Conservation (phyloP, 1,140 invertebrate species). For the Drosophila asahinai region DNA sequence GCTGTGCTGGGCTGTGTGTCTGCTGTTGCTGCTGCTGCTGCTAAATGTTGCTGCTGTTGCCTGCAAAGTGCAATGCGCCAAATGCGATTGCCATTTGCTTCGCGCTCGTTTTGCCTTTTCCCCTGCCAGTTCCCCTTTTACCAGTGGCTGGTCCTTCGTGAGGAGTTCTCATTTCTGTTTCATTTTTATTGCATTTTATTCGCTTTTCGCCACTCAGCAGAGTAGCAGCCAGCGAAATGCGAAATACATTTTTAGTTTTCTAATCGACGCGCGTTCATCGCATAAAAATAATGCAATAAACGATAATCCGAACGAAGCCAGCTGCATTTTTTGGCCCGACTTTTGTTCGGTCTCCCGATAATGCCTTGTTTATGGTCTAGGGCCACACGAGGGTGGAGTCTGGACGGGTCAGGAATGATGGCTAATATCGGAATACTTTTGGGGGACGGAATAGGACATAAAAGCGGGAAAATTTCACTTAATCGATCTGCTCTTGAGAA, state of each 20-base stretch:
- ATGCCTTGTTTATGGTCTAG: constrained; percentile 63
- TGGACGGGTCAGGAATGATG: constrained; percentile 12
- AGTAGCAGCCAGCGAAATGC: constrained; percentile 32
- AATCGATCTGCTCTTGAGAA: constrained; percentile 15
- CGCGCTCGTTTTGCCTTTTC: constrained; percentile 41
- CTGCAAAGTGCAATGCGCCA: constrained; percentile 73
- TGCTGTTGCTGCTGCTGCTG: constrained; percentile 30
- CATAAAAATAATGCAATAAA: constrained; percentile 84
- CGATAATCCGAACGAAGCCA: constrained; percentile 70
- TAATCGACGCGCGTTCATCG: constrained; percentile 83
- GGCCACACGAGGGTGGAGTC: constrained; percentile 1
- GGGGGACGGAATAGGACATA: neutral
- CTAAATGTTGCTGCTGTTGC: constrained; percentile 26
- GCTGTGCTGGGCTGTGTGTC: constrained; percentile 7
- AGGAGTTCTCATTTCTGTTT: constrained; percentile 44
- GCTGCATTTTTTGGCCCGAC: constrained; percentile 64
- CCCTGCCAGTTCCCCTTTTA: neutral
- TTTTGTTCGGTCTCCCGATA: constrained; percentile 62
- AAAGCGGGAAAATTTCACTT: neutral
- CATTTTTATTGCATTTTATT: constrained; percentile 77
- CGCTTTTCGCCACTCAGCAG: constrained; percentile 64
- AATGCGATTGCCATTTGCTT: constrained; percentile 79
- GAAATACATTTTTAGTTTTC: constrained; percentile 83
- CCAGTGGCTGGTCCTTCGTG: constrained; percentile 1
- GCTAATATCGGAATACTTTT: constrained; percentile 29